Percentiles rank a stretch among this genome's conserved stretches.
phyloP scores from a whole-genome alignment of 2,888 invertebrate genomes.

The Busseola fusca region DNA sequence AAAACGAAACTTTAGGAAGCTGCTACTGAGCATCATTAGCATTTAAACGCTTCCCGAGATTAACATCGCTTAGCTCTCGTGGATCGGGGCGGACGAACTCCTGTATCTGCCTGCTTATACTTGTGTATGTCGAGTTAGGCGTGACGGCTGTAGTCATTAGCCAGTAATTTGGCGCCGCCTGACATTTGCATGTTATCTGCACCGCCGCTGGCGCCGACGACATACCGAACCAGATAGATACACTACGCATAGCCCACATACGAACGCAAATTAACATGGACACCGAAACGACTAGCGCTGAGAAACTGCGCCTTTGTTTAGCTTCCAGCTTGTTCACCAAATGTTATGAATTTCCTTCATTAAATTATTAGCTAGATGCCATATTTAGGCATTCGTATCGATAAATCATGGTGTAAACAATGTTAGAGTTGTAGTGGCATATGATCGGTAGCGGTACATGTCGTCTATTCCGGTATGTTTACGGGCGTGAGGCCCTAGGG shows the following conservation, averaged over 20 bases:
- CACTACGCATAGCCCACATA: slow-evolving; percentile 39
- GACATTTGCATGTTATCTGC: slow-evolving; percentile 63
- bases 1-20: slow-evolving; percentile 45
- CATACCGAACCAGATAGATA: slow-evolving; percentile 48
- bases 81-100: slow-evolving; percentile 10
- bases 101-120: slow-evolving; percentile 2
- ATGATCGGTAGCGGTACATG: slow-evolving; percentile 15
- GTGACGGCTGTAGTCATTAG: slow-evolving; percentile 50
- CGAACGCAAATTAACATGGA: slow-evolving; percentile 53
- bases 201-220: slow-evolving; percentile 46
- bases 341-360: slow-evolving; percentile 26
- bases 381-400: slow-evolving; percentile 20
- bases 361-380: slow-evolving; percentile 9
- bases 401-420: slow-evolving; percentile 30
- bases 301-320: slow-evolving; percentile 35
- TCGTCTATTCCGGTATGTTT: slow-evolving; percentile 47
- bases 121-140: slow-evolving; percentile 24
- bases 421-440: slow-evolving; percentile 19
- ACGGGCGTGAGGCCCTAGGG: slow-evolving; percentile 53
- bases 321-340: slow-evolving; percentile 8
- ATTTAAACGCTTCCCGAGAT: slow-evolving; percentile 57
- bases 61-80: slow-evolving; percentile 30
- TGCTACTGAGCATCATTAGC: slow-evolving; percentile 48
- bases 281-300: slow-evolving; percentile 25
- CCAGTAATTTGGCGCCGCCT: slow-evolving; percentile 56